These are phyloP conservation scores for Cheumatopsyche charites DNA, from an alignment of 1,140 invertebrate species.

Conservation along the genomic window DNA sequence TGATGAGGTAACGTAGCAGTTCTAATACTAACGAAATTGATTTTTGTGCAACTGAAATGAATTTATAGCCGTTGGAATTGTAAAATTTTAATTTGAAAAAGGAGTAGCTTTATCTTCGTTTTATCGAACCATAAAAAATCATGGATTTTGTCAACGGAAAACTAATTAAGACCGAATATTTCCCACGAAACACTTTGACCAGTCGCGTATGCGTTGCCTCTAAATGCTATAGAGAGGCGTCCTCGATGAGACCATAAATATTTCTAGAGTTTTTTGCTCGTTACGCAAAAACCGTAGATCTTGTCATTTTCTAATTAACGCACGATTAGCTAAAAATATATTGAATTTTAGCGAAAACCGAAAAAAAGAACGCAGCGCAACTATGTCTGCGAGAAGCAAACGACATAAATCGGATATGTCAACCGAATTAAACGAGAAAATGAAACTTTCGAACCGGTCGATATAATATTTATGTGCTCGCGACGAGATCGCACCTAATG, in stretches of 20 bases:
- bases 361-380: not conserved
- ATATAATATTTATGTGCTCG: conserved; percentile 8
- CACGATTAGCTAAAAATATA: not conserved
- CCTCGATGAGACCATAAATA: conserved; percentile 15
- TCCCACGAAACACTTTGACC: conserved; percentile 15
- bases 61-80: no score
- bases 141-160: conserved; percentile 5
- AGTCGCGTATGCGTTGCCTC: no score
- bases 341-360: not conserved
- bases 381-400: not conserved
- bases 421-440: conserved; percentile 1
- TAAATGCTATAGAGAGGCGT: not conserved
- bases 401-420: conserved; percentile 20
- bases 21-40: no score
- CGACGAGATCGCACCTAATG: conserved; percentile 6
- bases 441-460: conserved; percentile 25
- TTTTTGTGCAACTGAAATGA: no score
- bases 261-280: conserved; percentile 23
- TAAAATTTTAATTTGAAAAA: no score
- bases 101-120: not conserved
- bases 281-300: conserved; percentile 11
- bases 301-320: conserved; percentile 22
- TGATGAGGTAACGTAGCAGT: no score
- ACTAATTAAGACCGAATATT: conserved; percentile 13
- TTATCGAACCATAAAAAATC: conserved; percentile 7